Evolutionary conservation across 2,888 invertebrate species (phyloP).

Genomic region (Oligia fasciuncula): DNA sequence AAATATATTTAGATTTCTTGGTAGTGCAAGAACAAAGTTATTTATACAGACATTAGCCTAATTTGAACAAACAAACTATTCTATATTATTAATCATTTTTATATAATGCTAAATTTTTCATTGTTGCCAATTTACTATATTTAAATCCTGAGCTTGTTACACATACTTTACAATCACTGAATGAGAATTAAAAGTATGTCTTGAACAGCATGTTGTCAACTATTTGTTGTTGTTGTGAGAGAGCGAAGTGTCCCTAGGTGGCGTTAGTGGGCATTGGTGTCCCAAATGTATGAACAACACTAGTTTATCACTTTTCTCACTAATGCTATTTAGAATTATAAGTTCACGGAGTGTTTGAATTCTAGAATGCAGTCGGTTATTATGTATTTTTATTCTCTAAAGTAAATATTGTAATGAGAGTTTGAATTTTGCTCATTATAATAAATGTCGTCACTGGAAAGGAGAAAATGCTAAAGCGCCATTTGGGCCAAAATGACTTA

Average conservation of each 20-base stretch:
- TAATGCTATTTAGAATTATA: constrained; percentile 45
- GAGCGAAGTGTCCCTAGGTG: constrained; percentile 31
- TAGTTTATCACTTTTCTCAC: constrained; percentile 29
- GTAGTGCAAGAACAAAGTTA: constrained; percentile 41
- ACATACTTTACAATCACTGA: constrained; percentile 55
- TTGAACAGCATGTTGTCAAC: constrained; percentile 47
- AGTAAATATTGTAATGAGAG: constrained; percentile 61
- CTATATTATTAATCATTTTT: constrained; percentile 67
- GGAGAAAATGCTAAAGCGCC: no score
- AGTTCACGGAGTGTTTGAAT: constrained; percentile 39
- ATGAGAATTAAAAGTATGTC: constrained; percentile 39
- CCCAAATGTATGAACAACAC: constrained; percentile 18
- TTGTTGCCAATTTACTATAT: constrained; percentile 85
- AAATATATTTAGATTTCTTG: constrained; percentile 12
- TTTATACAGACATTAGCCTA: constrained; percentile 57
- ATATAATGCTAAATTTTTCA: constrained; percentile 78
- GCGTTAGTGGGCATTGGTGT: constrained; percentile 48
- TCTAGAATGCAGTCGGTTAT: constrained; percentile 46
- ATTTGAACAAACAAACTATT: constrained; percentile 62
- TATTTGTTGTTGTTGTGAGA: constrained; percentile 43
- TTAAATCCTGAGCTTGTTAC: constrained; percentile 71
- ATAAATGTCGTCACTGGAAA: not conserved
- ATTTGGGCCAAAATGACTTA: no score
- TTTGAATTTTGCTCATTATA: constrained; percentile 72
- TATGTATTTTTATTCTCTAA: constrained; percentile 61